A percentile compares a stretch with the other conserved stretches of the same genome.
phyloP scores from a whole-genome alignment of 2,113 vertebrate genomes.

The Perca flavescens region DNA sequence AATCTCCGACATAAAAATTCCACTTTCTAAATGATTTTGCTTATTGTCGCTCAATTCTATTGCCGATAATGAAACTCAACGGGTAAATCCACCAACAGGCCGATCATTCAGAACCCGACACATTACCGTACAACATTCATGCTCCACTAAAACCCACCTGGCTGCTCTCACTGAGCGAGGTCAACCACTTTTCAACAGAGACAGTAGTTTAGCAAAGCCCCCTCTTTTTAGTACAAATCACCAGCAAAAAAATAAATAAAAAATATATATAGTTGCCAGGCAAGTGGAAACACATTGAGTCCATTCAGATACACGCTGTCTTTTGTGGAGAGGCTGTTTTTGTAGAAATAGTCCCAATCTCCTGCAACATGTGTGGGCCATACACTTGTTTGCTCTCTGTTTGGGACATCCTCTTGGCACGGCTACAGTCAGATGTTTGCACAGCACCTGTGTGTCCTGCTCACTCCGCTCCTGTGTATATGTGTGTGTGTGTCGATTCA shows the following conservation, averaged over 20 bases:
- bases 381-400: constrained; percentile 18
- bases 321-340: constrained; percentile 39
- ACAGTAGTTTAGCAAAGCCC: constrained; percentile 22
- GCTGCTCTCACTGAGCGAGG: constrained; percentile 21
- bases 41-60: background rate
- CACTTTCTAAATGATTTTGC: no score
- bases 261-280: constrained; percentile 38
- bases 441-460: constrained; percentile 59
- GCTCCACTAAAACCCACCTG: constrained; percentile 36
- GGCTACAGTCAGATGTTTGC: constrained; percentile 59
- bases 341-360: constrained; percentile 27
- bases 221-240: constrained; percentile 50
- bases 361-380: constrained; percentile 71
- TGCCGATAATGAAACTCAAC: background rate
- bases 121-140: background rate
- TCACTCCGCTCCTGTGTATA: constrained; percentile 12
- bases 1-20: background rate
- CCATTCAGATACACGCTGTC: constrained; percentile 40
- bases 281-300: constrained; percentile 59
- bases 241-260: constrained; percentile 44
- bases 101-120: constrained; percentile 3
- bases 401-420: constrained; percentile 67
- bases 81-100: background rate
- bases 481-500: constrained; percentile 17
- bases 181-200: constrained; percentile 26